Evolutionary conservation across 2,113 vertebrate genomes (phyloP), one percentile per base, ranked within the genome.

Genomic region (Myotis yumanensis): DNA sequence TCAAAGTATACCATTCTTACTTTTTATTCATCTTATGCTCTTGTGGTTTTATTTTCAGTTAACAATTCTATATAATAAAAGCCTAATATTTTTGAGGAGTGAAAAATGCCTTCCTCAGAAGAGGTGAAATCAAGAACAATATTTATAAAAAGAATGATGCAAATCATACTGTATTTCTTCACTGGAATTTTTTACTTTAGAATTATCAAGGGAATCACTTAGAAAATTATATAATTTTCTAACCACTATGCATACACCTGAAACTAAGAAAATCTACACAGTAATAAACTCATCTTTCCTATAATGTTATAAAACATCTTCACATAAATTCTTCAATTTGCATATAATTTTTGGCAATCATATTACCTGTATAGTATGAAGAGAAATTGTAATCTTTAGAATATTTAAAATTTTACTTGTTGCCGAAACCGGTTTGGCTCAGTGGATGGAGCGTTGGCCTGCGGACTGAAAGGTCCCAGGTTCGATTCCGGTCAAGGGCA

Each of bases 31-130:
- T 62, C 72, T 85, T 79, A 86, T 1, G 7, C n/a, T 77, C 54
- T 85, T 79, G 20, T 32, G 3, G 77, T 71, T 94, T 94, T 79
- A 85, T 59, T 89, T 94, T 76, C 62, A 79, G 62, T 85, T 82
- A 75, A 57, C 14, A 68, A 76, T 80, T 69, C 54, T 57, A 57
- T 23, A 15, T 57, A 57, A 57, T 57, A 57, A 57, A 57, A 57
- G 20, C 54, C 54, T 57, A 57, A 57, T 23, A 57, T 57, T 43
- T 90, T 23, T 79, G 43, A 51, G 37, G 87, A 93, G 23, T 51
- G 2, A 40, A 93, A 93, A 59, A 51, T 54, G n/a, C 30, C 28
- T 85, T 69, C 30, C 2, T 69, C 25, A 25, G 59, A 79, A 52
- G n/a, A 83, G 22, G 12, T 80, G 4, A 64, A 46, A 54, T 79